A percentile compares a stretch with the other conserved stretches of the same genome.
Evolutionary conservation across 2,888 invertebrate genomes (phyloP).

Genomic region (Spilosoma lubricipeda): DNA sequence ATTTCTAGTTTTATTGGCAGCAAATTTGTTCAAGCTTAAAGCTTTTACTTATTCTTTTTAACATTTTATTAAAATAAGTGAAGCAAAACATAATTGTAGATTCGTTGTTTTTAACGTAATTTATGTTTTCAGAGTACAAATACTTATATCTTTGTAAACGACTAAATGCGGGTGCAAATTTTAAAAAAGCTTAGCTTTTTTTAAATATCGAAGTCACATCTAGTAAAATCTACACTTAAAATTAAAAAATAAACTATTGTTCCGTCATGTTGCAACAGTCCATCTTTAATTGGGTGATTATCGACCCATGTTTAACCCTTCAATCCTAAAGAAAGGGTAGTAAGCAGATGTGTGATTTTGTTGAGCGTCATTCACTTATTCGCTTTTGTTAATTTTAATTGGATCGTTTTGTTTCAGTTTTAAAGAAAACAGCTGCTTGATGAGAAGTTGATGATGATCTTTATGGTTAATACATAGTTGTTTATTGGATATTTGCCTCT

Average conservation of each 20-base stretch:
- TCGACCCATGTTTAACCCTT: slow-evolving; percentile 52
- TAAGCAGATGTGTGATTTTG: slow-evolving; percentile 81
- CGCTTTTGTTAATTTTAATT: slow-evolving; percentile 69
- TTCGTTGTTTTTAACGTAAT: no score
- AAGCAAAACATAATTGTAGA: no score
- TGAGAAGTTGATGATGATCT: slow-evolving; percentile 46
- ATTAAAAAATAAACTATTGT: slow-evolving; percentile 55
- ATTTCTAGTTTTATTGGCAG: background rate
- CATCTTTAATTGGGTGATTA: slow-evolving; percentile 75
- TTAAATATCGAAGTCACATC: slow-evolving; percentile 25
- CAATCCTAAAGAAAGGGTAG: slow-evolving; percentile 70
- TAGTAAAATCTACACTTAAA: slow-evolving; percentile 24
- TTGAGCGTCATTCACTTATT: slow-evolving; percentile 62
- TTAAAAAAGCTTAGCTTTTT: background rate
- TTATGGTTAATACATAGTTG: background rate
- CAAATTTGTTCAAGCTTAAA: background rate
- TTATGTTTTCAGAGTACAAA: no score
- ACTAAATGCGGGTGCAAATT: no score
- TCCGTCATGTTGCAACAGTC: slow-evolving; percentile 50
- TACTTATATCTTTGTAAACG: background rate
- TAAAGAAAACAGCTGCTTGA: slow-evolving; percentile 64
- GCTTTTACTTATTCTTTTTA: background rate
- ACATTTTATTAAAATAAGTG: no score
- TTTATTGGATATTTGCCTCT: background rate
- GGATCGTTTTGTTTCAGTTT: slow-evolving; percentile 62